Percentiles rank a stretch among this genome's conserved stretches.
Conservation (phyloP, 2,113 vertebrate species). For the Anoplopoma fimbria region DNA sequence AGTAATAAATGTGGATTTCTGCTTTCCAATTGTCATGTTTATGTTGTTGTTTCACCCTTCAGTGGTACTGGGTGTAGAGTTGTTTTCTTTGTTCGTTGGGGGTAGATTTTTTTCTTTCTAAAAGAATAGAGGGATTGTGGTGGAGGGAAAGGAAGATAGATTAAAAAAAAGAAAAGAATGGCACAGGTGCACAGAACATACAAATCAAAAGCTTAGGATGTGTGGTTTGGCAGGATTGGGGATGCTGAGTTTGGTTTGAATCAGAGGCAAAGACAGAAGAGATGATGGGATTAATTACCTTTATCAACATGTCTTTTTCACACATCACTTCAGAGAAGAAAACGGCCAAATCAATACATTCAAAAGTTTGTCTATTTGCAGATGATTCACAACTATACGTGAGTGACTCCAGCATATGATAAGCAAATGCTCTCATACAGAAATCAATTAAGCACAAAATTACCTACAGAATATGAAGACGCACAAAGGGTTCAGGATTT, state of each 20-base stretch:
- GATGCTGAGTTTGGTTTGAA: slow-evolving; percentile 84
- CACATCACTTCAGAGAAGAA: slow-evolving; percentile 76
- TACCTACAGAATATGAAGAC: neutral
- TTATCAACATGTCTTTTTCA: slow-evolving; percentile 80
- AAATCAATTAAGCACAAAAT: neutral
- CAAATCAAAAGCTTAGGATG: slow-evolving; percentile 93
- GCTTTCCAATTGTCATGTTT: neutral
- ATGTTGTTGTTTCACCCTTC: slow-evolving; percentile 13
- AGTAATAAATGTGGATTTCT: neutral
- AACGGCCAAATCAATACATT: slow-evolving; percentile 72
- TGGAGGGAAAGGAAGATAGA: slow-evolving; percentile 58
- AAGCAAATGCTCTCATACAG: neutral
- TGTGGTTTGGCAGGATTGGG: slow-evolving; percentile 81
- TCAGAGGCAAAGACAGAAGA: slow-evolving; percentile 86
- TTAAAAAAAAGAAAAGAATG: slow-evolving; percentile 61
- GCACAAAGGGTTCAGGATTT: neutral
- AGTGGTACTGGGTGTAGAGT: neutral
- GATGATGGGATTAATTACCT: slow-evolving; percentile 93
- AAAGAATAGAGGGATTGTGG: slow-evolving; percentile 48
- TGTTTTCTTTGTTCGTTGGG: neutral
- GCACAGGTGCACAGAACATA: slow-evolving; percentile 88
- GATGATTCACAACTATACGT: slow-evolving; percentile 3
- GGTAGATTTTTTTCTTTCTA: slow-evolving; percentile 11
- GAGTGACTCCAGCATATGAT: neutral
- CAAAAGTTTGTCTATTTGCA: neutral